Evolutionary conservation across 1,140 invertebrate species (phyloP), one percentile per base, ranked within the genome.

Genomic region (Drosophila trapezifrons): DNA sequence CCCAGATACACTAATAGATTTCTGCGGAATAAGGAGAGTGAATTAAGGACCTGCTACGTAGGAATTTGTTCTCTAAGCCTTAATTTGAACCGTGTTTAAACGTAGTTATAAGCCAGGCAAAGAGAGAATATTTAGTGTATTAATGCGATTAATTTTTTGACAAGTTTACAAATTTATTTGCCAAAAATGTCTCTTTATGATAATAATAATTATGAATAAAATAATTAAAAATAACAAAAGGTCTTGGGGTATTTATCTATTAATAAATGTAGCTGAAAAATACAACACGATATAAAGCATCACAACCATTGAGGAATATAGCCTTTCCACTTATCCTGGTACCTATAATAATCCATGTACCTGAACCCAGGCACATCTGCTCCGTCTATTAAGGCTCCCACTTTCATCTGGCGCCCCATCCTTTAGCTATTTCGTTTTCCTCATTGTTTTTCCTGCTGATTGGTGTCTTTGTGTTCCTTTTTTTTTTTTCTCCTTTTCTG

Each of bases 371-470:
- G 13, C 43, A 22, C 78, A 83, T 63, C 58, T 69, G 62, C 22
- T 49, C 35, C 51, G 57, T 76, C 83, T 87, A 82, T 76, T 86
- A 72, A 64, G 67, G 64, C 51, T 27, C 35, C 69, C 22, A 47
- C 51, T 47, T 54, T 38, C 25, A 70, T 47, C 10, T 60, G 51
- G 46, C 32, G 40, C 55, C 56, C 17, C 65, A 27, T 72, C 62
- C 52, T 27, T 54, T 51, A 38, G 17, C 69, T 27, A 62, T 72
- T 72, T 71, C n/a, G 17, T 59, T 57, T 35, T 51, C 82, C 54
- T 43, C 57, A 63, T 60, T 75, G 73, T 83, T 87, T 76, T 77
- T 76, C 73, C 60, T 76, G 66, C 84, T 87, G 84, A 89, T 87
- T 90, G 85, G 60, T 80, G 77, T 60, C 85, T 77, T 83, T 90